Conservation (phyloP, 2,797 vertebrate genomes). For the Carduelis carduelis region DNA sequence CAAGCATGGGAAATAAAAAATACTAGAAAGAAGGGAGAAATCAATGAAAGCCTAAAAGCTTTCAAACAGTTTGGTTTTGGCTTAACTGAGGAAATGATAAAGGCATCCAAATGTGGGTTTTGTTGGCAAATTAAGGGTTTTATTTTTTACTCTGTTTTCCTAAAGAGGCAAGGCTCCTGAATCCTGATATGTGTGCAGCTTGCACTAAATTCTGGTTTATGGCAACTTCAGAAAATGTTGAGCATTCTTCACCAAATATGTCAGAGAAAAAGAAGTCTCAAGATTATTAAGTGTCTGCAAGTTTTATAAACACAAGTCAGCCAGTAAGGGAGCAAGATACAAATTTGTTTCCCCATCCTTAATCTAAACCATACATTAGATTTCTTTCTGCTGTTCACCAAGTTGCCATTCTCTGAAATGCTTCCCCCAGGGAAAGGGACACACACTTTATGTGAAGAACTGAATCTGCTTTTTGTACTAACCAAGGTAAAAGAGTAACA, state of each 20-base stretch:
- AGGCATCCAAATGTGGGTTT: slow-evolving; percentile 15
- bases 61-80: slow-evolving; percentile 9
- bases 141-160: neutral
- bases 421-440: neutral
- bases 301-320: neutral
- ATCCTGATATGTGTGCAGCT: neutral
- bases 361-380: slow-evolving; percentile 27
- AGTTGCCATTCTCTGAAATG: neutral
- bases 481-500: neutral
- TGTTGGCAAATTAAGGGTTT: neutral
- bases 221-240: neutral
- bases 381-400: neutral
- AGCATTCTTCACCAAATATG: slow-evolving; percentile 37
- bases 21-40: slow-evolving; percentile 38
- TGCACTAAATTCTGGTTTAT: neutral
- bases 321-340: neutral
- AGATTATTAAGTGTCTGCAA: slow-evolving; percentile 31
- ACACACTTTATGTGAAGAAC: fast-evolving
- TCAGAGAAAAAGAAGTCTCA: slow-evolving; percentile 5
- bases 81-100: neutral
- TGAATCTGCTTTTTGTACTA: neutral
- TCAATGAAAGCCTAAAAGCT: slow-evolving; percentile 31
- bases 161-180: neutral
- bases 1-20: slow-evolving; percentile 47
- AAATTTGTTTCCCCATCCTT: neutral